These are phyloP conservation scores for Boleophthalmus pectinirostris DNA, from an alignment of 2,113 vertebrate genomes.

Conservation along the genomic window DNA sequence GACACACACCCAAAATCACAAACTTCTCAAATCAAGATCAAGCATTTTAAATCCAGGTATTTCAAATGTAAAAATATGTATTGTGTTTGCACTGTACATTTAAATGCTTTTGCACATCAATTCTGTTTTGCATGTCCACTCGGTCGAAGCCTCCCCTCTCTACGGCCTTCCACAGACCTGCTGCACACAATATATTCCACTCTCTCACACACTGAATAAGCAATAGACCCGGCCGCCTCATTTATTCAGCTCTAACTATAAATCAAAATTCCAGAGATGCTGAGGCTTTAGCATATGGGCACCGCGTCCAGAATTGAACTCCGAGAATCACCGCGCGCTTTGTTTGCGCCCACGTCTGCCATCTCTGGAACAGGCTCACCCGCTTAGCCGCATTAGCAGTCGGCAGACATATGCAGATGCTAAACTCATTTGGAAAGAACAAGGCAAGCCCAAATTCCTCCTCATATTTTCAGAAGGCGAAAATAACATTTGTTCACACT, in stretches of 20 bases:
- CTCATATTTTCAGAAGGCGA: too few species aligned
- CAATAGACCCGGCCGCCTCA: not conserved
- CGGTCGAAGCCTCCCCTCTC: not conserved
- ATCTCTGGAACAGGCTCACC: slow-evolving; percentile 18
- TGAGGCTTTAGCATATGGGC: slow-evolving; percentile 40
- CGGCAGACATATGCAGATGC: slow-evolving; percentile 17
- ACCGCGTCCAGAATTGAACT: slow-evolving; percentile 35
- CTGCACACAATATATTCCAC: not conserved
- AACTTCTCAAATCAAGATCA: too few species aligned
- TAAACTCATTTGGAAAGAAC: slow-evolving; percentile 39
- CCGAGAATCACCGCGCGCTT: slow-evolving; percentile 30
- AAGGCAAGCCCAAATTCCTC: not conserved
- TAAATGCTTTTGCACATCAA: not conserved
- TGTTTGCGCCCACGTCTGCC: slow-evolving; percentile 46
- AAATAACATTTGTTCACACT: too few species aligned
- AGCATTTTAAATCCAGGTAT: not conserved
- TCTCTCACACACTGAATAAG: not conserved
- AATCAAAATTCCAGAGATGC: slow-evolving; percentile 29
- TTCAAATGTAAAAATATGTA: too few species aligned
- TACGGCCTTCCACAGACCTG: not conserved
- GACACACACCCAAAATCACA: too few species aligned
- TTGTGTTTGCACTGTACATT: not conserved
- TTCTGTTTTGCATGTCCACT: not conserved
- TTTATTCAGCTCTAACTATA: slow-evolving; percentile 13
- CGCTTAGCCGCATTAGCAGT: slow-evolving; percentile 17